Conservation (phyloP, 2,888 invertebrate species). For the Napeogenes inachia region DNA sequence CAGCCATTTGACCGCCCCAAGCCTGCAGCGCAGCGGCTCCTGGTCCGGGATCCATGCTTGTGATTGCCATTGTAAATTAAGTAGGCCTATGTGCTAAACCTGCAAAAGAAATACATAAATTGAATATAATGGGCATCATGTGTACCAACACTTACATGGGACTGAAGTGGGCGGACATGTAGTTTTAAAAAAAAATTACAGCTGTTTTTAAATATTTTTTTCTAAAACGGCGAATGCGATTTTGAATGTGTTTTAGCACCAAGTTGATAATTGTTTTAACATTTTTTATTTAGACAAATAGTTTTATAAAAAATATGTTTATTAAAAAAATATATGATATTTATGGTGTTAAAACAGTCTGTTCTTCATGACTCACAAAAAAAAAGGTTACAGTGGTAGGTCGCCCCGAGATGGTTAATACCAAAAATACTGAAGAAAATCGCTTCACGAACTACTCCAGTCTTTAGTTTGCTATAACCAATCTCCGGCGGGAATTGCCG, state of each 20-base stretch:
- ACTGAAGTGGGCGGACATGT: neutral
- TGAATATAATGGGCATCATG: neutral
- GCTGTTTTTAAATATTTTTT: neutral
- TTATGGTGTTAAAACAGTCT: constrained; percentile 23
- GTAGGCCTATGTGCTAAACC: constrained; percentile 22
- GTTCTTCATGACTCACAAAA: constrained; percentile 42
- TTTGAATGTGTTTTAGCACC: constrained; percentile 21
- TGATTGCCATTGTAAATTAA: constrained; percentile 55
- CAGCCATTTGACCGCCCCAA: constrained; percentile 69
- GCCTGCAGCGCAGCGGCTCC: constrained; percentile 68
- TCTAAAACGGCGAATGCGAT: neutral
- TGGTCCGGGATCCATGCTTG: constrained; percentile 65
- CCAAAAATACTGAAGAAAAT: constrained; percentile 77
- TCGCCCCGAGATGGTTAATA: constrained; percentile 65
- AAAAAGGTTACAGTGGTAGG: constrained; percentile 41
- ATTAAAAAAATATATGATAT: neutral
- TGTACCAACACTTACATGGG: neutral
- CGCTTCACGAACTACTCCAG: constrained; percentile 77
- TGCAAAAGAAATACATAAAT: constrained; percentile 5
- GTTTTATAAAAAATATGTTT: too few relatives aligned
- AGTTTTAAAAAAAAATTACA: neutral
- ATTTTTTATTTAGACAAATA: neutral
- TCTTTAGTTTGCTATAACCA: constrained; percentile 66
- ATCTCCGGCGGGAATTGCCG: constrained; percentile 60
- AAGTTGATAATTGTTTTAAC: constrained; percentile 3